Base-by-base conservation (phyloP, 2,888 invertebrate species). In the Tenthredo scrophulariae region DNA sequence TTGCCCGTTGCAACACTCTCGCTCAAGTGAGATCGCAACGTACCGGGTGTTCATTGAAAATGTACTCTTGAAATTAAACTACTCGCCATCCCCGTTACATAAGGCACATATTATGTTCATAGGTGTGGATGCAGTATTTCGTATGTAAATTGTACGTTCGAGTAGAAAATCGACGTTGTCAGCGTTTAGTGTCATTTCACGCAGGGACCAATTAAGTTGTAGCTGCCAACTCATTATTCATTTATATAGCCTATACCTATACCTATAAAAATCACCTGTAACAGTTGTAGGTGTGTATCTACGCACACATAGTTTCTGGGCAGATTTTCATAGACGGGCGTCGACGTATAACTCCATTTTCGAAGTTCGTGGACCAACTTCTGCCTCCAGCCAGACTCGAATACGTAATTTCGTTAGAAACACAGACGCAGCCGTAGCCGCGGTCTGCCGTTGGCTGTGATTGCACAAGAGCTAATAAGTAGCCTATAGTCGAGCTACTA, bases 1-100 rank as follows among this genome's bases (percentile, higher is more conserved):
- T 65, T 80, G 80, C 43, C 83, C 65, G 83, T 83, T 83, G 83
- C 83, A 83, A 83, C 83, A 83, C 83, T 83, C 83, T 83, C 50
- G 83, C 83, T 70, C 83, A 29, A 83, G 67, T 67, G 67, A 83
- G 67, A 83, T 83, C 83, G 83, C 67, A 67, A 83, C 46, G 83
- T 70, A 83, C 43, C 83, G 67, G 67, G 83, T 83, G 83, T 50
- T n/a, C 43, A 13, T 46, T 37, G 33, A 65, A 80, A 80, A 77
- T 50, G n/a, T 29, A 74, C 40, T 40, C 43, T 43, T 15, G 0
- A 13, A 33, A 54, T 7, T 50, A 77, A 80, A 58, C 40, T 7
- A 74, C 26, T 74, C 40, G 43, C 43, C 13, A 40, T 62, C 13
- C 37, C 4, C 75, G 46, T 26, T 10, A 75, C 37, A 37, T 37